Conservation (phyloP, 92 coral and sea anemone species). For the Bergia puertoricense region DNA sequence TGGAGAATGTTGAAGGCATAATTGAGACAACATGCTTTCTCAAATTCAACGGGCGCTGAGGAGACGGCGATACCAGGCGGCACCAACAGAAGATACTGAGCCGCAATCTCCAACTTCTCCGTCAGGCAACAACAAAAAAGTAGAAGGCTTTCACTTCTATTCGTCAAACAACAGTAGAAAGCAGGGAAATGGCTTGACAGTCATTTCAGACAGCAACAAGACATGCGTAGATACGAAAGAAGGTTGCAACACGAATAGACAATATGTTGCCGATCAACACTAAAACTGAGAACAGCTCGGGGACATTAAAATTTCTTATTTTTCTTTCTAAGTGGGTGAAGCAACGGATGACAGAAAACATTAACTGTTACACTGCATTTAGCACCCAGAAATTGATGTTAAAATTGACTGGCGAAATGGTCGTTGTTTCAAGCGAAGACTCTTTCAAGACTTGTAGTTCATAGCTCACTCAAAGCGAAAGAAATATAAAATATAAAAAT, state of each 20-base stretch:
- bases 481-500: too few species aligned
- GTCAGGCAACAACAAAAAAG: background rate
- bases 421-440: background rate
- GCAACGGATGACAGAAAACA: background rate
- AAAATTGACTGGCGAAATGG: background rate
- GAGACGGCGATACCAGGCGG: slow-evolving; percentile 26
- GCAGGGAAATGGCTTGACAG: slow-evolving; percentile 10
- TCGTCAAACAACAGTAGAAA: background rate
- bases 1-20: background rate
- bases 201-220: background rate
- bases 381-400: background rate
- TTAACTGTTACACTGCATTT: background rate
- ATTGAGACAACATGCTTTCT: slow-evolving; percentile 21
- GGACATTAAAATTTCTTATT: background rate
- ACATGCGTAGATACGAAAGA: background rate
- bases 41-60: slow-evolving; percentile 31
- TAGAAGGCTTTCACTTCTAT: slow-evolving; percentile 31
- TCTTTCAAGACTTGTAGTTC: background rate
- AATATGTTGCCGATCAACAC: background rate
- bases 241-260: background rate
- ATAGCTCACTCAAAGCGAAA: background rate
- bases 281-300: slow-evolving; percentile 2
- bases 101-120: slow-evolving; percentile 37
- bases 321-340: background rate
- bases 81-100: slow-evolving; percentile 33